phyloP scores from a whole-genome alignment of 2,888 invertebrate species.

The Invenusta paracnida region DNA sequence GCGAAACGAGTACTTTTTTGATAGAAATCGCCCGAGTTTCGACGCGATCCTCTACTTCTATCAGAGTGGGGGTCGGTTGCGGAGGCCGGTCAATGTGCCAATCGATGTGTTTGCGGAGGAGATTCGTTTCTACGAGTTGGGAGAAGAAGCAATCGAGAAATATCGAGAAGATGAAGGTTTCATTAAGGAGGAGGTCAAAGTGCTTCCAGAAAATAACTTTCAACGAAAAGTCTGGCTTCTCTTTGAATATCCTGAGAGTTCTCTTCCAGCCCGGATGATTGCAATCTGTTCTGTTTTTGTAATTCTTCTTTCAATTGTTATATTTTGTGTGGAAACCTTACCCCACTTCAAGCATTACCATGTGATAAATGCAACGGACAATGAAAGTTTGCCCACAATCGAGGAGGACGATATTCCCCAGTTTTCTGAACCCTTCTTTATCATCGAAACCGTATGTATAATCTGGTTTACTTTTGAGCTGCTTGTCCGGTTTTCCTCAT shows the following conservation, averaged over 20 bases:
- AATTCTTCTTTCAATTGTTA: slow-evolving; percentile 95
- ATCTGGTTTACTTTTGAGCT: slow-evolving; percentile 94
- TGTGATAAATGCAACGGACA: slow-evolving; percentile 49
- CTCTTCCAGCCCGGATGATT: slow-evolving; percentile 93
- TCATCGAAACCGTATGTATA: slow-evolving; percentile 97
- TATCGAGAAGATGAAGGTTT: slow-evolving; percentile 87
- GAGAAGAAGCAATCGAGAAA: slow-evolving; percentile 72
- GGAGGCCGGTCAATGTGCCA: slow-evolving; percentile 96
- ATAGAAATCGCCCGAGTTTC: slow-evolving; percentile 96
- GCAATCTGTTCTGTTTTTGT: slow-evolving; percentile 98
- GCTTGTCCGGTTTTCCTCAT: slow-evolving; percentile 94
- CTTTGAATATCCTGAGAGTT: slow-evolving; percentile 98
- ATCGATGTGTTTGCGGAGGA: slow-evolving; percentile 95
- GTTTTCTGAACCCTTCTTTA: slow-evolving; percentile 73
- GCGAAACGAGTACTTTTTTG: slow-evolving; percentile 98
- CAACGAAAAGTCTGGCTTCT: slow-evolving; percentile 96
- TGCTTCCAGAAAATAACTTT: slow-evolving; percentile 90
- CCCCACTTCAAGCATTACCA: slow-evolving; percentile 99
- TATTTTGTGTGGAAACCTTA: slow-evolving; percentile 97
- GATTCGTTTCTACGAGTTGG: slow-evolving; percentile 97
- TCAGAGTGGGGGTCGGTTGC: slow-evolving; percentile 81
- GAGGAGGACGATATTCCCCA: slow-evolving; percentile 45
- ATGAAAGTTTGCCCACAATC: background rate
- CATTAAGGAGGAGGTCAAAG: slow-evolving; percentile 97
- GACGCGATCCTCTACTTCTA: slow-evolving; percentile 99